phyloP scores from a whole-genome alignment of 2,888 invertebrate genomes.

The Drosophila meridionalis region DNA sequence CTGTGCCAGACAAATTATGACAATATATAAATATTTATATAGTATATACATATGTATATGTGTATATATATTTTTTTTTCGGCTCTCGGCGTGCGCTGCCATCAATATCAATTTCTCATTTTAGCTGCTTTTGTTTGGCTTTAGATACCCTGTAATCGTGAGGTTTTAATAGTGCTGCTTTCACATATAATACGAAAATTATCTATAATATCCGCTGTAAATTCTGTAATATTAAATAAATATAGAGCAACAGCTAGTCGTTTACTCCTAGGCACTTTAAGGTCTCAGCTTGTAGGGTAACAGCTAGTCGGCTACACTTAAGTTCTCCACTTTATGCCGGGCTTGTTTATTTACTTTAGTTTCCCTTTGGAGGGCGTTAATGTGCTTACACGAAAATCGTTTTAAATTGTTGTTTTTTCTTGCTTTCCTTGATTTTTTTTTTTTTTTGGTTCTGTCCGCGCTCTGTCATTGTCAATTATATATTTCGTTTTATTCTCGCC shows the following conservation, averaged over 20 bases:
- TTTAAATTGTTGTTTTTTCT: slow-evolving; percentile 73
- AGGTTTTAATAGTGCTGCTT: no score
- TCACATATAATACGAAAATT: no score
- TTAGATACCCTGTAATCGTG: not conserved
- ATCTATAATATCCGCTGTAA: not conserved
- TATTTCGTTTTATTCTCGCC: slow-evolving; percentile 4
- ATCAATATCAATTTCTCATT: slow-evolving; percentile 67
- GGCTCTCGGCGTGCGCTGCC: slow-evolving; percentile 21
- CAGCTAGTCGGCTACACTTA: rapidly evolving
- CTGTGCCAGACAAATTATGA: slow-evolving; percentile 57
- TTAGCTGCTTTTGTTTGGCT: slow-evolving; percentile 6
- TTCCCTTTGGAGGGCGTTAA: slow-evolving; percentile 36
- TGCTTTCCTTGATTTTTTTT: slow-evolving; percentile 4
- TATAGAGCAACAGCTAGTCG: no score
- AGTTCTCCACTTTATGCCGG: not conserved
- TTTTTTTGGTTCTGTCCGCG: slow-evolving; percentile 52
- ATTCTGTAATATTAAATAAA: not conserved
- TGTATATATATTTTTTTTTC: not conserved
- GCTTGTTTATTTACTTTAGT: slow-evolving; percentile 42
- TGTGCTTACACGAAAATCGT: slow-evolving; percentile 76
- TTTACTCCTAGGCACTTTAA: not conserved
- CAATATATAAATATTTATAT: slow-evolving; percentile 32
- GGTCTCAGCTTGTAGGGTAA: not conserved
- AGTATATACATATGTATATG: not conserved
- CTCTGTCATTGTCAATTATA: slow-evolving; percentile 78